A percentile compares a stretch with the other conserved stretches of the same genome.
phyloP scores from a whole-genome alignment of 2,888 invertebrate species.

The Eupithecia dodoneata region DNA sequence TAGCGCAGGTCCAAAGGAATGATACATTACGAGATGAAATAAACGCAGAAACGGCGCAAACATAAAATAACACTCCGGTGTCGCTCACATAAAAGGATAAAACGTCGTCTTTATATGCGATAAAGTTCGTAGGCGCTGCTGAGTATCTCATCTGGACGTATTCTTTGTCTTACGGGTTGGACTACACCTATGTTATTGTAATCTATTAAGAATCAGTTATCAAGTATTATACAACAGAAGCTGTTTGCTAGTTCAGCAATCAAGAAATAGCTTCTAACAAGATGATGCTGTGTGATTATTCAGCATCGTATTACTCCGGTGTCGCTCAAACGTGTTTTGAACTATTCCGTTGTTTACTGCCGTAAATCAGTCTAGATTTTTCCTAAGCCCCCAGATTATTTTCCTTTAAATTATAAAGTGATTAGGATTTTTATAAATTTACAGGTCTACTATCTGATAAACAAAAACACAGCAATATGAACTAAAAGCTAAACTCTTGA shows the following conservation, averaged over 20 bases:
- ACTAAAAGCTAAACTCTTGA: background rate
- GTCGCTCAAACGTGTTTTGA: too few species aligned
- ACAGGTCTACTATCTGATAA: too few species aligned
- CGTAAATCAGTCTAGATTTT: too few species aligned
- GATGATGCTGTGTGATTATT: background rate
- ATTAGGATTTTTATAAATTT: too few species aligned
- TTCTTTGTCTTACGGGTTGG: conserved; percentile 22
- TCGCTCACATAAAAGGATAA: conserved; percentile 41
- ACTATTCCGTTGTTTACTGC: too few species aligned
- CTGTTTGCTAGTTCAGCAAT: background rate
- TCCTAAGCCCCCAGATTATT: too few species aligned
- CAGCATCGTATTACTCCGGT: background rate
- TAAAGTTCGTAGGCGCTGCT: conserved; percentile 26
- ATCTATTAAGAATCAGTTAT: background rate
- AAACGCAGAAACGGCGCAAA: conserved; percentile 40
- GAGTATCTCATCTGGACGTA: conserved; percentile 32
- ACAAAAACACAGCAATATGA: background rate
- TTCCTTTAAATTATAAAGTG: too few species aligned
- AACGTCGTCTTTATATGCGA: conserved; percentile 25
- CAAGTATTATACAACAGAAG: background rate
- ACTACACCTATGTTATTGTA: background rate
- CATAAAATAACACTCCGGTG: conserved; percentile 44
- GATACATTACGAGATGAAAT: conserved; percentile 41
- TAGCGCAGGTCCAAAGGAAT: conserved; percentile 35
- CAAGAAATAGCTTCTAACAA: background rate